Evolutionary conservation across 2,888 invertebrate species (phyloP), one percentile per base, ranked within the genome.

Genomic region (Hecatera dysodea): DNA sequence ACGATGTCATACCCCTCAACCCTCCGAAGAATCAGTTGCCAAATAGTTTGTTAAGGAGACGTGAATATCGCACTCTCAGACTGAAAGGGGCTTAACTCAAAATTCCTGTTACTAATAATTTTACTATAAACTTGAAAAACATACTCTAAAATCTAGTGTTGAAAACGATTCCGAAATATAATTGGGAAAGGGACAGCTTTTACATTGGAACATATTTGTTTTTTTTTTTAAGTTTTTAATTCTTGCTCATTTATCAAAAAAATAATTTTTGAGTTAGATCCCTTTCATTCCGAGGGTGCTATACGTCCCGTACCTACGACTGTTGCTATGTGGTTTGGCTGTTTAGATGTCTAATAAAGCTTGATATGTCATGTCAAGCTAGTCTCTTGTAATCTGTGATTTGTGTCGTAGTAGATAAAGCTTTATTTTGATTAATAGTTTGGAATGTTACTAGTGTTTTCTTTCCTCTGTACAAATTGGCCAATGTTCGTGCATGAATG

Each of bases 1-100:
- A 27, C 86, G 90, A 4, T 95, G 95, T 60, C 92, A 90, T 53
- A 93, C 95, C 9, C 95, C 95, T 0, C 65, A 77, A 44, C 92
- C 92, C 0, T 93, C 93, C 1, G 89, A 92, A 59, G 90, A 90
- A 52, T 88, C 92, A 0, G n/a, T 89, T 50, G 29, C 78, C 5
- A 84, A 85, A 44, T 67, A 75, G 62, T 29, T 27, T 39, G 3
- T 39, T 11, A 2, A 39, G 15, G 15, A 39, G 39, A 19, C 52
- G 9, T 17, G 8, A 27, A 29, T 53, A 11, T 29, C 0, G 19
- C 29, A 53, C 19, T n/a, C n/a, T n/a, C n/a, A n/a, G n/a, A n/a
- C n/a, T n/a, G n/a, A n/a, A n/a, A n/a, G n/a, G n/a, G n/a, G n/a
- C n/a, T n/a, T n/a, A n/a, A n/a, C n/a, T n/a, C n/a, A n/a, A n/a